A percentile compares a stretch with the other conserved stretches of the same genome.
phyloP scores from a whole-genome alignment of 2,888 invertebrate genomes.

The Rugalucina vietnamica region DNA sequence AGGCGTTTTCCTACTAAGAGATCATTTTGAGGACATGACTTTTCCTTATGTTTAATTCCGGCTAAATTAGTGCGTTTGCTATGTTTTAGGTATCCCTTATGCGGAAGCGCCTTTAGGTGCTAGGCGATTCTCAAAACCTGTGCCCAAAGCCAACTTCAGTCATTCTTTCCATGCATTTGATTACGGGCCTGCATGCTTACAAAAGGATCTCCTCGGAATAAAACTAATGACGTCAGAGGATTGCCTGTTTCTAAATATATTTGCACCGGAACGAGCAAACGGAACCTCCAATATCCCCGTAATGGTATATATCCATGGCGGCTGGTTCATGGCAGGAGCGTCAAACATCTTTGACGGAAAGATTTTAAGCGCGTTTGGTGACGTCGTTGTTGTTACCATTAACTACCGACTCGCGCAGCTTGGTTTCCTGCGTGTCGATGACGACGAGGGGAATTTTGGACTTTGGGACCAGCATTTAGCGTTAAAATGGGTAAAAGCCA shows the following conservation, averaged over 20 bases:
- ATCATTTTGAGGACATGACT: too few species aligned
- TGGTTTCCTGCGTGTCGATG: constrained; percentile 68
- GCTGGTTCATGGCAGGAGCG: constrained; percentile 44
- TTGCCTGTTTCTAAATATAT: constrained; percentile 57
- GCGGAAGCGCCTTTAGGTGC: constrained; percentile 43
- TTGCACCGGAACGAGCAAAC: constrained; percentile 23
- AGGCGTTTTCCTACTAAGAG: too few species aligned
- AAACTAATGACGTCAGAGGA: constrained; percentile 38
- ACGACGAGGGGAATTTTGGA: constrained; percentile 69
- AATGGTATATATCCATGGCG: constrained; percentile 59
- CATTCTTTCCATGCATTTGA: constrained; percentile 40
- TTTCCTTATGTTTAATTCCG: too few species aligned
- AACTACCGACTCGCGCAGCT: constrained; percentile 67
- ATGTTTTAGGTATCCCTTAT: constrained; percentile 52
- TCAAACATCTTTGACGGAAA: constrained; percentile 41
- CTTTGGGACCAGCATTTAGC: constrained; percentile 73
- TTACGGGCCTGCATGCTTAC: constrained; percentile 47
- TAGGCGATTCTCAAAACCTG: constrained; percentile 48
- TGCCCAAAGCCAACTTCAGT: constrained; percentile 10
- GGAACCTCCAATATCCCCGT: constrained; percentile 24
- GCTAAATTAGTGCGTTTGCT: too few species aligned
- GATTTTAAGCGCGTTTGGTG: constrained; percentile 38
- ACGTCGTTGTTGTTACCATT: constrained; percentile 65
- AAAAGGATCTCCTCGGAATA: neutral
- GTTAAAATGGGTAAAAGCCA: constrained; percentile 71